Conservation (phyloP, 1,140 invertebrate genomes). For the Leptestheria dahalacensis region DNA sequence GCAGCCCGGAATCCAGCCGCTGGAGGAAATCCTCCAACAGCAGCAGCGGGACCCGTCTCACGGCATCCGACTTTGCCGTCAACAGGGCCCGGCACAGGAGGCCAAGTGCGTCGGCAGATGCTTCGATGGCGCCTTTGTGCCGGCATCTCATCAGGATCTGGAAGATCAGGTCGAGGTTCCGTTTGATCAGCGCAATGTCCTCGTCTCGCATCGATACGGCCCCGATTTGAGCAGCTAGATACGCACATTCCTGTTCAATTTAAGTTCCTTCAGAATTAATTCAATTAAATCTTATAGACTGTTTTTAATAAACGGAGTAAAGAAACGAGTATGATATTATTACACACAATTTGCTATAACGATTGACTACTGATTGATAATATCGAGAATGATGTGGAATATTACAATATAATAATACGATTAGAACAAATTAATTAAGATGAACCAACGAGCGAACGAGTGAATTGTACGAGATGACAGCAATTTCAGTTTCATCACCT, state of each 20-base stretch:
- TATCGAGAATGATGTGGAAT: too few relatives aligned
- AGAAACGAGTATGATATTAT: too few relatives aligned
- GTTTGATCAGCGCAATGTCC: constrained; percentile 24
- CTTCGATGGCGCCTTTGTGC: constrained; percentile 65
- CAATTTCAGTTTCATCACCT: too few relatives aligned
- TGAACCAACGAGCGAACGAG: too few relatives aligned
- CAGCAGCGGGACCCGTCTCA: constrained; percentile 20
- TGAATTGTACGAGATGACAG: too few relatives aligned
- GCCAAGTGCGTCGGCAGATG: constrained; percentile 42
- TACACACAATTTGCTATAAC: too few relatives aligned
- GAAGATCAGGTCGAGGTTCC: constrained; percentile 38
- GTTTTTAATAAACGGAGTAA: too few relatives aligned
- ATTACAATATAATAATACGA: too few relatives aligned
- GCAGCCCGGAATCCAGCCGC: constrained; percentile 17
- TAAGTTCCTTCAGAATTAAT: too few relatives aligned
- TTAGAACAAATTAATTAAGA: too few relatives aligned
- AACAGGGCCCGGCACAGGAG: constrained; percentile 27
- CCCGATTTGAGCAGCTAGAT: constrained; percentile 20
- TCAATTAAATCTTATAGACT: too few relatives aligned
- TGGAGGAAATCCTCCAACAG: constrained; percentile 22
- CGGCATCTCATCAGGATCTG: constrained; percentile 50
- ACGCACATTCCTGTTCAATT: constrained; percentile 19
- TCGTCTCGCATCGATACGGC: background rate
- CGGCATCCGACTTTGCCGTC: constrained; percentile 14
- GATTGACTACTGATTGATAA: too few relatives aligned